Conservation (phyloP, 2,888 invertebrate species). For the Yponomeuta plumbellus region DNA sequence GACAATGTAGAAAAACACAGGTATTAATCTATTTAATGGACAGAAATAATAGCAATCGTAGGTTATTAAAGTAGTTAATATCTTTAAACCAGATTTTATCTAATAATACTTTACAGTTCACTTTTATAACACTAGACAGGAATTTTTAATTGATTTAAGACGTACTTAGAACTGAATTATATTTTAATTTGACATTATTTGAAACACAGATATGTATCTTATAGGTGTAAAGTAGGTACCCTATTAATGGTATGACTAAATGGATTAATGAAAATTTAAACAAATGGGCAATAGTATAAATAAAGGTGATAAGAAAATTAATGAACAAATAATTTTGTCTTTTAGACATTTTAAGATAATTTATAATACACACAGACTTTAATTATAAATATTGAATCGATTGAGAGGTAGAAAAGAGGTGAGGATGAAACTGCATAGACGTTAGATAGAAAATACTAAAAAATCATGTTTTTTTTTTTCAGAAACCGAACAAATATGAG, state of each 20-base stretch:
- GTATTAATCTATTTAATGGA: background rate
- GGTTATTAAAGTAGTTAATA: background rate
- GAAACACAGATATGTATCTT: conserved; percentile 65
- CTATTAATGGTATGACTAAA: background rate
- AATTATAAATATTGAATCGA: background rate
- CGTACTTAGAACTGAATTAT: conserved; percentile 13
- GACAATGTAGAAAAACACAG: background rate
- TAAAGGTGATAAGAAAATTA: background rate
- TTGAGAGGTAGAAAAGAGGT: background rate
- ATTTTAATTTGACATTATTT: conserved; percentile 48
- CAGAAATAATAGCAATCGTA: background rate
- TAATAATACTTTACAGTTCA: conserved; percentile 61
- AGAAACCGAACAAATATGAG: too few relatives aligned
- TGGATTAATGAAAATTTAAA: conserved; percentile 1
- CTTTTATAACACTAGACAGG: conserved; percentile 28
- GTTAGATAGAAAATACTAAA: too few relatives aligned
- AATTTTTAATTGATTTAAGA: conserved; percentile 25
- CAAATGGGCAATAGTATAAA: background rate
- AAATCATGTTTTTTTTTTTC: too few relatives aligned
- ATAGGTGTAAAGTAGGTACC: conserved; percentile 25
- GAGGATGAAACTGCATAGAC: too few relatives aligned
- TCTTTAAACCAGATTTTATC: conserved; percentile 19
- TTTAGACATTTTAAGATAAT: background rate
- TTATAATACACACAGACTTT: background rate
- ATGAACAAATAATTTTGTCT: background rate